Evolutionary conservation across 1,140 invertebrate species (phyloP), one percentile per base, ranked within the genome.

Genomic region (Carposina sasakii): DNA sequence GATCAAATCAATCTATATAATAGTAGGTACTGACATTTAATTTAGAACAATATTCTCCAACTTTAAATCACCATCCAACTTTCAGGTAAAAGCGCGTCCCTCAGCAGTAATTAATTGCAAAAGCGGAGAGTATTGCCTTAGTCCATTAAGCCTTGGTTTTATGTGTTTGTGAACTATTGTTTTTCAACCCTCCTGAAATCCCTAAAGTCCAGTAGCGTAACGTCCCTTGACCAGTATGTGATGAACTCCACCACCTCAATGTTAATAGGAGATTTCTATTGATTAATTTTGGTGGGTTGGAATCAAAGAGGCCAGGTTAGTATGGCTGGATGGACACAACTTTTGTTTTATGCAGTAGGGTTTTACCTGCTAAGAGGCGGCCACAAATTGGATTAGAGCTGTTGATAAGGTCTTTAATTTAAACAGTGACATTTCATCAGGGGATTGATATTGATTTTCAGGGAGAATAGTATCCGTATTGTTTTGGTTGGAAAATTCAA

Each of bases 321-420:
- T 13, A 1, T 12, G 17, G 3, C 12, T 41, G 34, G 44, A 24
- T 24, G 31, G 26, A 1, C 6, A 34, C 33, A 34, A 66, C 65
- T 72, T 64, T 77, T 77, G 72, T 73, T 72, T 79, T 76, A 82
- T 81, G 77, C 74, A 79, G 47, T 44, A 56, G 53, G 51, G 60
- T 51, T 54, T 40, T 62, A 62, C 54, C 62, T 65, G 53, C 52
- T 59, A 63, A 74, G 68, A 71, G 71, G 59, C 63, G 63, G 58
- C 55, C 51, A 64, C 72, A 72, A 76, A 78, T 79, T 72, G 70
- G 71, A 79, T 79, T 73, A 75, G 75, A 71, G 71, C 72, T 62
- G 72, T 76, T 73, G 71, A 77, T 73, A 72, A 71, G 68, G 53
- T 58, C 58, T 70, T 74, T 76, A 76, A 75, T 75, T 55, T 63